Conservation (phyloP, 2,797 vertebrate species). For the Bovichtus variegatus region DNA sequence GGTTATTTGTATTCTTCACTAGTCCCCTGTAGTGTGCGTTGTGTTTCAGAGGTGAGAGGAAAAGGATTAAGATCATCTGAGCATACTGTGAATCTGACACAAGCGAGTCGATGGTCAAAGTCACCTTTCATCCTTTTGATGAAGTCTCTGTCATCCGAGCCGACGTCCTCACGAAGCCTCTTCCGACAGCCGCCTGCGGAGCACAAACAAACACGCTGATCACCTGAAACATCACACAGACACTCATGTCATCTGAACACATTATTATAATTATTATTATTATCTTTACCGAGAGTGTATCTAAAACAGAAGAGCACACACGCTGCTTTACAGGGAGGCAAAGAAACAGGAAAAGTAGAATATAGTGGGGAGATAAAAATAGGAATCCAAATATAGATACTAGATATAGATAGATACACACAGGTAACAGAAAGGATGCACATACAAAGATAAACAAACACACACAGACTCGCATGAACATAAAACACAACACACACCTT, state of each 20-base stretch:
- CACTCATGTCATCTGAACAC: background rate
- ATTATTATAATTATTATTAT: background rate
- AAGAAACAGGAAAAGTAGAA: background rate
- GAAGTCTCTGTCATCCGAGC: conserved; percentile 93
- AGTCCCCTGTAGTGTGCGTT: background rate
- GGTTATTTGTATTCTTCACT: background rate
- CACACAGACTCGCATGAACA: background rate
- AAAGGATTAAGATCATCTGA: background rate
- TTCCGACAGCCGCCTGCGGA: conserved; percentile 87
- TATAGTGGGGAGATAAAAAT: background rate
- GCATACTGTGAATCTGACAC: conserved; percentile 7
- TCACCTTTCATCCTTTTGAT: conserved; percentile 97
- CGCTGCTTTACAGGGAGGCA: background rate
- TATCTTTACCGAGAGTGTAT: background rate
- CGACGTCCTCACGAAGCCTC: conserved; percentile 91
- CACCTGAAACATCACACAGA: background rate
- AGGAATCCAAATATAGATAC: background rate
- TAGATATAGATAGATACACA: background rate
- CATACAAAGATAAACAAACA: background rate
- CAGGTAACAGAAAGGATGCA: conserved; percentile 23
- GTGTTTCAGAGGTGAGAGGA: conserved; percentile 2
- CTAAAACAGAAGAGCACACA: background rate
- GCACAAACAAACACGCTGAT: conserved; percentile 6
- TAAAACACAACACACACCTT: conserved; percentile 84
- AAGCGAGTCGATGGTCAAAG: conserved; percentile 57